Evolutionary conservation across 37 sponge, comb jelly and placozoan species (phyloP).

Genomic region (Hexactinellida sp.): DNA sequence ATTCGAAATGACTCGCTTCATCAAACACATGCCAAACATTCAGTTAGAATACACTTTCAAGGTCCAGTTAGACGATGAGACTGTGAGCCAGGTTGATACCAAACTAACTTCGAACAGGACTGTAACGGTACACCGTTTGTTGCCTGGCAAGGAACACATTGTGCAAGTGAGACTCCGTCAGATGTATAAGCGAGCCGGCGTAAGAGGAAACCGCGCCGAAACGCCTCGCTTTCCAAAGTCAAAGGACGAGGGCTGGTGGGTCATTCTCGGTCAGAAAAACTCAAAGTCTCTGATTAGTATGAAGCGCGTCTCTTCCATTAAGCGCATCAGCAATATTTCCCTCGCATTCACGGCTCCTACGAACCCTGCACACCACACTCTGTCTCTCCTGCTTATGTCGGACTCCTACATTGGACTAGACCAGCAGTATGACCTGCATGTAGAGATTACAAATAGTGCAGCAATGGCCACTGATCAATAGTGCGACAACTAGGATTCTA

Average conservation of each 20-base stretch:
- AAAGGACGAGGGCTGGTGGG: conserved; percentile 94
- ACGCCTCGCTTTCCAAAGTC: conserved; percentile 72
- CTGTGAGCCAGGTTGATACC: background rate
- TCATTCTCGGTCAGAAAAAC: conserved; percentile 68
- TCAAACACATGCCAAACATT: background rate
- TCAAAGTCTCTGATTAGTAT: conserved; percentile 66
- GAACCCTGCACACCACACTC: conserved; percentile 42
- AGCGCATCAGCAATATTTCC: conserved; percentile 30
- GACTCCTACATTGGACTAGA: conserved; percentile 89
- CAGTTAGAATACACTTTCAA: background rate
- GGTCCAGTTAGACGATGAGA: background rate
- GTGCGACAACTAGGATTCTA: too few relatives aligned
- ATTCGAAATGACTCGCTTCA: background rate
- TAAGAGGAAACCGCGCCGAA: conserved; percentile 21
- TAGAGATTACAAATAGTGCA: background rate
- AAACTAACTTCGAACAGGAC: background rate
- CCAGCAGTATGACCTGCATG: conserved; percentile 49
- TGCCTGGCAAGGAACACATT: background rate
- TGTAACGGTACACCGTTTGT: background rate
- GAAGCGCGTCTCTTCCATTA: conserved; percentile 58
- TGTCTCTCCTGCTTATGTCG: conserved; percentile 69
- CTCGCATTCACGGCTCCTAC: conserved; percentile 60
- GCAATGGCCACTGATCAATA: background rate
- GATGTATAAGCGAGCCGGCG: background rate
- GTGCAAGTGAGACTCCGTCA: background rate